Evolutionary conservation across 2,888 invertebrate species (phyloP).

Genomic region (Aproaerema taeniolella): DNA sequence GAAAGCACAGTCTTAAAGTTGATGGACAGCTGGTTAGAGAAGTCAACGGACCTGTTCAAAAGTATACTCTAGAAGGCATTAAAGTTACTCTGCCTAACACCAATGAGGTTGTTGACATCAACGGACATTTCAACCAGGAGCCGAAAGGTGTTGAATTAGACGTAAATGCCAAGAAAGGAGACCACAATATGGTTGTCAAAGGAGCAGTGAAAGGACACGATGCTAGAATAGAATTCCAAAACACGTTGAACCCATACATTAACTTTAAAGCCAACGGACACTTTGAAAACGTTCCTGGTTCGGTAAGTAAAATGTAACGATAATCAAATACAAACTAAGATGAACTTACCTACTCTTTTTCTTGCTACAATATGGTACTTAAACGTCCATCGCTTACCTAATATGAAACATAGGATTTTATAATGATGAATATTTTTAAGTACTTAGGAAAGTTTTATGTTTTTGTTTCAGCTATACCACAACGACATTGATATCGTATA

Average conservation of each 20-base stretch:
- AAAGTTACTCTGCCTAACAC: constrained; percentile 52
- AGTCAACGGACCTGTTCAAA: constrained; percentile 49
- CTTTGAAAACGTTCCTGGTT: constrained; percentile 44
- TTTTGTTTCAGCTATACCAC: constrained; percentile 23
- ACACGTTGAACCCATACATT: constrained; percentile 76
- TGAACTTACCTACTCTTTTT: too few species aligned
- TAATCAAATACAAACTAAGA: too few species aligned
- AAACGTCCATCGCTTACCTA: too few species aligned
- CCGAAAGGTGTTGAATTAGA: constrained; percentile 60
- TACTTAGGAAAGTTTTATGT: too few species aligned
- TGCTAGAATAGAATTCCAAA: constrained; percentile 70
- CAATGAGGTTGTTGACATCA: constrained; percentile 56
- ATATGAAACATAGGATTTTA: too few species aligned
- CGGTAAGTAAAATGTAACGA: constrained; percentile 44
- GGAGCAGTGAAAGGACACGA: constrained; percentile 57
- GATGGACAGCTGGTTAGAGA: constrained; percentile 67
- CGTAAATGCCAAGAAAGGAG: constrained; percentile 64
- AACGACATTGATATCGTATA: constrained; percentile 78
- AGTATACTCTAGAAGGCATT: constrained; percentile 79
- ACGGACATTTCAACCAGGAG: constrained; percentile 67
- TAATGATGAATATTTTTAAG: too few species aligned
- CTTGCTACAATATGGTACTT: too few species aligned
- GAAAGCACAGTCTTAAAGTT: constrained; percentile 66
- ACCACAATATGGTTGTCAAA: constrained; percentile 66
- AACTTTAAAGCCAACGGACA: constrained; percentile 80